Base-by-base conservation (phyloP, 2,888 invertebrate species). In the Cryptocephalus primarius region DNA sequence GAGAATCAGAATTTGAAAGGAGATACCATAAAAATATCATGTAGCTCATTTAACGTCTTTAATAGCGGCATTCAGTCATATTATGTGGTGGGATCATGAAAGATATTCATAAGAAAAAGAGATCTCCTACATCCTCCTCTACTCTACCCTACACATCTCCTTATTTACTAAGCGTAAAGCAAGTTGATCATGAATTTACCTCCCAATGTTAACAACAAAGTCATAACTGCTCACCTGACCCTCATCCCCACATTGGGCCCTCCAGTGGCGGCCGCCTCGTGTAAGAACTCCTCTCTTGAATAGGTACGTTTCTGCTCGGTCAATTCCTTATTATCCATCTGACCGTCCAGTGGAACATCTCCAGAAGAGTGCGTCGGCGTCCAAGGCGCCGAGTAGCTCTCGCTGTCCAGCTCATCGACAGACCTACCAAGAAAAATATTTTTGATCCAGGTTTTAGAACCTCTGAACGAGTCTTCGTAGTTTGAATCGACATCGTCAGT, bases 221-320 rank as follows among this genome's bases (percentile, higher is more conserved):
- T n/a, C n/a, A n/a, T 2, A 22, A 22, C 22, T 22, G 22, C 22
- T 22, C 6, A 22, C 22, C 22, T 22, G 6, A 22, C 22, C 71
- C 72, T 63, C 68, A 72, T 71, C 36, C 68, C 70, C 39, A 70
- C 59, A 52, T 73, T 74, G n/a, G 82, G 79, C 1, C 82, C 82
- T 39, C 82, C 82, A 42, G 80, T 83, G 33, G 82, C 83, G 9
- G 83, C 80, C 33, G 79, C 78, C 55, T 81, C 80, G 65, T 85
- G 85, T 41, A 86, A 73, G 68, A 81, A 85, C 64, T 85, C 81
- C 62, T 87, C 86, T 12, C 88, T 73, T 1, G 83, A 83, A 77
- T 83, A 85, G 45, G 82, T 77, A 60, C 77, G 76, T 49, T 77
- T 71, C 33, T 50, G 47, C 8, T 55, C 50, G 1, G 48, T 31